phyloP scores from a whole-genome alignment of 92 coral and sea anemone genomes.

The Porites evermanni region DNA sequence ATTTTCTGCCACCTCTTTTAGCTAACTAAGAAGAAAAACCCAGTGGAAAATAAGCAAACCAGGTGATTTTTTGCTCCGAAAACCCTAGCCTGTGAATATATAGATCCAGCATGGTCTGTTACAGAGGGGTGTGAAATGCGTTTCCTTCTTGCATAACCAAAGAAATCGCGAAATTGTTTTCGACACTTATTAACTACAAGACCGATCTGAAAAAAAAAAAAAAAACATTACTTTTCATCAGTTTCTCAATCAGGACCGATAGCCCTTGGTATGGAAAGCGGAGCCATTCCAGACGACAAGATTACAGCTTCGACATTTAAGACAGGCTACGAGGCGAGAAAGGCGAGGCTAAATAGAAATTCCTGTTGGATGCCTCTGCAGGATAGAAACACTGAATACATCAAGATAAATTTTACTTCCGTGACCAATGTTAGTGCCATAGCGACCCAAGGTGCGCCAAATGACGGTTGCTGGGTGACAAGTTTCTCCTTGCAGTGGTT shows the following conservation, averaged over 20 bases:
- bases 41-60: too few species aligned
- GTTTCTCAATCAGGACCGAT: background rate
- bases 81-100: too few species aligned
- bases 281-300: background rate
- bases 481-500: background rate
- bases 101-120: too few species aligned
- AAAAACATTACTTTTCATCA: background rate
- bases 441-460: constrained; percentile 46
- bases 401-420: background rate
- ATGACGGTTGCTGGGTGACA: constrained; percentile 21
- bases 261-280: constrained; percentile 29
- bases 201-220: too few species aligned
- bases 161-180: background rate
- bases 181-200: background rate
- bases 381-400: background rate
- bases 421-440: constrained; percentile 14
- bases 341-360: constrained; percentile 10
- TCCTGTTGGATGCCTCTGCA: constrained; percentile 19
- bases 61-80: too few species aligned
- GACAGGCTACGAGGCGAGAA: background rate
- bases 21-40: too few species aligned
- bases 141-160: too few species aligned
- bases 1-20: too few species aligned
- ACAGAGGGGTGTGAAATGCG: too few species aligned
- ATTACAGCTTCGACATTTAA: background rate